Evolutionary conservation across 2,797 vertebrate genomes (phyloP), one percentile per base, ranked within the genome.

Genomic region (Balearica regulorum): DNA sequence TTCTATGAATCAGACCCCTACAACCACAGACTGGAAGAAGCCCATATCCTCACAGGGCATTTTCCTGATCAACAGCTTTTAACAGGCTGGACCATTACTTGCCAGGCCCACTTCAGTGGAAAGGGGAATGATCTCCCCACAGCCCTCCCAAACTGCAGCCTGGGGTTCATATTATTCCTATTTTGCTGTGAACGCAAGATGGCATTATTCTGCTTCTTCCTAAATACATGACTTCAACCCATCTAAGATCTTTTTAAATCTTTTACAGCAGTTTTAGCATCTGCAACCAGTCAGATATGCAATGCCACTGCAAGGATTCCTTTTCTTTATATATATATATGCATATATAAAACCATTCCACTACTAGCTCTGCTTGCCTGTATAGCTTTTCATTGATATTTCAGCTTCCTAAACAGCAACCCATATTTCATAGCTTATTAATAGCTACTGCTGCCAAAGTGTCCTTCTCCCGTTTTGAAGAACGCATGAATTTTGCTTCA

Each of bases 81-180:
- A 44, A 12, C 6, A n/a, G 73, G 22, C 39, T 46, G 35, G 66
- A 66, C 20, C 25, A 37, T 37, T 37, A 37, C 37, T 37, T 37
- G 37, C 37, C 37, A 37, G 37, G 37, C 37, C 37, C 37, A 9
- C 18, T 14, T 33, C 10, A 8, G 31, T 6, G 18, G 58, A 48
- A 43, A 70, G 17, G 18, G 69, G n/a, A 66, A 12, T 6, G 65
- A 22, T 18, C 62, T 58, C 51, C 35, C 31, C 14, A 16, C 5
- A 25, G 26, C 35, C 33, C 16, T 55, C 68, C 70, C 66, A 41
- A 5, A 26, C 19, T n/a, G n/a, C 62, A 57, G 31, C 21, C 35
- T 3, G 11, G 26, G 18, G 43, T 44, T 79, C 51, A 0, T 2
- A 1, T 1, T 5, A 8, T 15, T 53, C 72, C 28, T 43, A 7